A percentile compares a stretch with the other conserved stretches of the same genome.
These are phyloP conservation scores for Notoglanidium macrostoma DNA, from an alignment of 2,797 vertebrate genomes.

Conservation along the genomic window DNA sequence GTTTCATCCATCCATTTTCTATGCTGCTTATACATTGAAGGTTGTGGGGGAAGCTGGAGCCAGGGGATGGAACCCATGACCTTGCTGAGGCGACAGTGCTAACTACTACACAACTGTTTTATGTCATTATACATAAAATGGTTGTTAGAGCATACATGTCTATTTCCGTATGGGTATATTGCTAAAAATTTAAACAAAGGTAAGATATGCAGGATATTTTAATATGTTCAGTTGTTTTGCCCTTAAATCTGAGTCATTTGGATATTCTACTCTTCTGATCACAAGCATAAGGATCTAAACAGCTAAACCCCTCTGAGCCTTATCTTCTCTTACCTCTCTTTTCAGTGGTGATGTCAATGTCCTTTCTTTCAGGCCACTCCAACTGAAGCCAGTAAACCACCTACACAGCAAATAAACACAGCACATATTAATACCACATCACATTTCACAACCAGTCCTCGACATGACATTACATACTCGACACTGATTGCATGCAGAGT, in stretches of 20 bases:
- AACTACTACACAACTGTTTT: too few species aligned
- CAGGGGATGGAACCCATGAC: too few species aligned
- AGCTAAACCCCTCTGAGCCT: neutral
- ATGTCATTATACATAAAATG: too few species aligned
- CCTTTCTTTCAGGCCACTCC: slow-evolving; percentile 86
- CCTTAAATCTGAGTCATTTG: neutral
- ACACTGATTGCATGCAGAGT: slow-evolving; percentile 16
- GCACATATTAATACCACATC: slow-evolving; percentile 10
- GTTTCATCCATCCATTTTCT: too few species aligned
- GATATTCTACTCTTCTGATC: neutral
- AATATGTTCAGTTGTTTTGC: neutral
- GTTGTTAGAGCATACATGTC: too few species aligned
- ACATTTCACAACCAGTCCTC: slow-evolving; percentile 1
- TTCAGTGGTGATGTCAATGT: slow-evolving; percentile 85
- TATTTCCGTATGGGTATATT: neutral
- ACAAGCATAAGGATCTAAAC: neutral
- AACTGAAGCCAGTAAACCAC: slow-evolving; percentile 93
- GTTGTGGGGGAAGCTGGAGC: too few species aligned
- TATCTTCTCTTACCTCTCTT: slow-evolving; percentile 79
- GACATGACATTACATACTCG: neutral
- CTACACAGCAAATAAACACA: slow-evolving; percentile 66
- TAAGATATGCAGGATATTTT: neutral
- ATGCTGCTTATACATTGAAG: too few species aligned
- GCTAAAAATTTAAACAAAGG: neutral
- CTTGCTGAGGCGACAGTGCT: too few species aligned